Base-by-base conservation (phyloP, 2,113 vertebrate species). In the Puntigrus tetrazona region DNA sequence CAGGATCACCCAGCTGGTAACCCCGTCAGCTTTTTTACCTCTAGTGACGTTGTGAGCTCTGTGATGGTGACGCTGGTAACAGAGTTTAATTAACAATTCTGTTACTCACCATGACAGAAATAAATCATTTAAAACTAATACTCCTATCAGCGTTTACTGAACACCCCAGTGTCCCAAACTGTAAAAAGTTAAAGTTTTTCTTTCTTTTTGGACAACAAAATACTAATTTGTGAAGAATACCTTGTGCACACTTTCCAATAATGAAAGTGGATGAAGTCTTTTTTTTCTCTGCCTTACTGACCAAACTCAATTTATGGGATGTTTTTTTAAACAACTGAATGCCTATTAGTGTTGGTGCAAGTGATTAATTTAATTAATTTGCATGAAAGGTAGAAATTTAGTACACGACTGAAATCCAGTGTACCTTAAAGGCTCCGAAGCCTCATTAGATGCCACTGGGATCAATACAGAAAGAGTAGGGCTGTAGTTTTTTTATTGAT, bases 401-500 rank as follows among this genome's bases (percentile, higher is more conserved):
- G 9, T 25, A 11, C 65, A 20, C 31, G 38, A 7, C 38, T 73
- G 70, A 73, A 73, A 45, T 25, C 11, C 31, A 7, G 50, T 70
- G 31, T 70, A 38, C 31, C 8, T 29, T 69, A 22, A 43, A 27
- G 11, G 43, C 41, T 16, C 73, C 52, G 5, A 50, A 22, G 18
- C 20, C 10, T 13, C 1, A 77, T 78, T 59, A 59, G 50, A n/a
- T 25, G 22, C 5, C 22, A 57, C 8, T 57, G 34, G 52, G 11
- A 3, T 38, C 5, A 36, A 20, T 77, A 77, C 38, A 73, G 69
- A 73, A 3, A n/a, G 47, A 78, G 13, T 27, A 65, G 75, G 38
- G 73, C 47, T 27, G 22, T 75, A 57, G 65, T 76, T 86, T 69
- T 29, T 82, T 75, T 79, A 82, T 87, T 9, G 63, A 85, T 78